Conservation (phyloP, 2,888 invertebrate species). For the Drosophila pseudotalamancana region DNA sequence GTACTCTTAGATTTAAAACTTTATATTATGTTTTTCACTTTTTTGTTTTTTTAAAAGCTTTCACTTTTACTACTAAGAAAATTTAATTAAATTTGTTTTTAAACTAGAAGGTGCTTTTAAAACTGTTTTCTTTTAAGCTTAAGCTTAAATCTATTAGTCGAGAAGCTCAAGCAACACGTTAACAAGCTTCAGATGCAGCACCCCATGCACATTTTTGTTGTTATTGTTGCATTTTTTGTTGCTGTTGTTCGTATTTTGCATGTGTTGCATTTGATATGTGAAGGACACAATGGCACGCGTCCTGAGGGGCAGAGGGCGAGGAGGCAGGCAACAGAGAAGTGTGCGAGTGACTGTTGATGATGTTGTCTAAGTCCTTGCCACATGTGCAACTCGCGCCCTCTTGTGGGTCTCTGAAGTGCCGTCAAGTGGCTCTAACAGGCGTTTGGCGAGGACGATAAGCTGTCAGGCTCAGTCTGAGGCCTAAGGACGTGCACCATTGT, state of each 20-base stretch:
- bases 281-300: conserved; percentile 34
- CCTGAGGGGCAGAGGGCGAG: conserved; percentile 11
- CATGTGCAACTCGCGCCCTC: conserved; percentile 28
- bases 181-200: conserved; percentile 4
- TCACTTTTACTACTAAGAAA: too few species aligned
- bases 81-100: not conserved
- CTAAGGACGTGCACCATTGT: conserved; percentile 3
- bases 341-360: conserved; percentile 16
- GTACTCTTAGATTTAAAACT: too few species aligned
- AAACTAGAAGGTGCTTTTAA: not conserved
- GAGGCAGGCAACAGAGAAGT: conserved; percentile 26
- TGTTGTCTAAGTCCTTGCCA: conserved; percentile 38
- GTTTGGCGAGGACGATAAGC: conserved; percentile 52
- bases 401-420: conserved; percentile 45
- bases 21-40: not conserved
- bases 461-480: conserved; percentile 52
- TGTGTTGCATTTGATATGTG: conserved; percentile 38
- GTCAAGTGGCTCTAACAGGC: conserved; percentile 67
- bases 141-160: conserved; percentile 7
- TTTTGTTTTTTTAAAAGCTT: not conserved
- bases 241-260: conserved; percentile 21
- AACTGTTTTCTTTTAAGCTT: not conserved
- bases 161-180: conserved; percentile 4
- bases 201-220: conserved; percentile 8
- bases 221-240: not conserved